Base-by-base conservation (phyloP, 2,797 vertebrate species). In the Eulemur rubriventer region DNA sequence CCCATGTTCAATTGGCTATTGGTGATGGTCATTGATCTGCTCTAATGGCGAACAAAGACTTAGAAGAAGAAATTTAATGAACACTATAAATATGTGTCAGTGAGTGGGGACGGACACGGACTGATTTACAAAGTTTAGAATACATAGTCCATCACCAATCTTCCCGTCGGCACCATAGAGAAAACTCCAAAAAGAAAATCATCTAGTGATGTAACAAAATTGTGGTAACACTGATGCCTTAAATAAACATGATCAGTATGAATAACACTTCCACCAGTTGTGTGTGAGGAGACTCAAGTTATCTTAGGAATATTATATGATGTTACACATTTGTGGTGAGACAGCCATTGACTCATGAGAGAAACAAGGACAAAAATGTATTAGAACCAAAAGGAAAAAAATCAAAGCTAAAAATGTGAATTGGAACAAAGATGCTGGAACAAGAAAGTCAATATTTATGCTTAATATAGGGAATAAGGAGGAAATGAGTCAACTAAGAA, bases 21-120 rank as follows among this genome's bases (percentile, higher is more conserved):
- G 75, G 24, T 95, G 70, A 92, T 81, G 41, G 46, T 22, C 96
- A 97, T 97, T 90, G 95, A 96, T 97, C 91, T 93, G 67, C 72
- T 96, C 88, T 89, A 38, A 91, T 95, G 65, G 78, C 76, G 67
- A 70, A 94, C 16, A 80, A 87, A 97, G 94, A 97, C 46, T 72
- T 86, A 81, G 48, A 28, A 26, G 22, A 91, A 35, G 3, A 92
- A 84, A 13, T 46, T 70, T 91, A 28, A 41, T 33, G 30, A 38
- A 46, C 17, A 48, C 2, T 59, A 20, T 16, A 89, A 70, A 52
- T 50, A 9, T 7, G 24, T 50, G 18, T 67, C 63, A 76, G 7
- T 43, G 26, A 33, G 17, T 46, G 16, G 18, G 9, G 22, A 70
- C 8, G 61, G 41, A 8, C 26, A 24, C 2, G 20, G 7, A 55